Base-by-base conservation (phyloP, 1,140 invertebrate species). In the Drosophila pectinifera region DNA sequence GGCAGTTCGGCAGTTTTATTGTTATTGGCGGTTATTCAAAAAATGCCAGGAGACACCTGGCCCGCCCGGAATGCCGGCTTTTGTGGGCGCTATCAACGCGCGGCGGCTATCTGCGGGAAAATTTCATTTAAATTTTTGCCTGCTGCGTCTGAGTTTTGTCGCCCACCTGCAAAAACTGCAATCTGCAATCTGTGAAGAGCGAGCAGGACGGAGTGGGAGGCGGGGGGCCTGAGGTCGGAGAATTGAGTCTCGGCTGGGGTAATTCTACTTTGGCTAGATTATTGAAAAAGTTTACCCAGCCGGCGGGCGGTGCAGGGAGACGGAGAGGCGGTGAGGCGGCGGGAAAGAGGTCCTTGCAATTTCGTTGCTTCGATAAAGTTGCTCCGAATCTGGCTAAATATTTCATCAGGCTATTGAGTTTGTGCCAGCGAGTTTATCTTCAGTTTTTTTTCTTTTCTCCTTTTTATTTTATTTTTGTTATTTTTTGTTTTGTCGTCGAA, bases 1-100 rank as follows among this genome's bases (percentile, higher is more conserved):
- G 82, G 61, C 82, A 85, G 82, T 74, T 80, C 78, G 82, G 61
- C 81, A 81, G 82, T 85, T 85, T 85, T 85, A 84, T 85, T 85
- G 83, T 81, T 86, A 86, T 86, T 86, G 82, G 78, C 83, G 75
- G 83, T 77, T 59, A 75, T 81, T 88, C 65, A 78, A 82, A 73
- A 73, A 72, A 72, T 63, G 62, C 46, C 69, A 69, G 49, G 62
- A 72, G 68, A 72, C 74, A 79, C 76, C 76, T 79, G 76, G 68
- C 49, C 45, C 28, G 36, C 5, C 39, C 64, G 16, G 42, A 36
- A 65, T 59, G n/a, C 42, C 55, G 18, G 64, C 51, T 55, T 46
- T 70, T 69, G 64, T 67, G 49, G 57, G 24, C 51, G 79, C 74
- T 81, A 82, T 78, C 79, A 49, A 79, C 58, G 54, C 49, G 57